Conservation (phyloP, 64 coral and sea anemone species). For the Anthopleura sola region DNA sequence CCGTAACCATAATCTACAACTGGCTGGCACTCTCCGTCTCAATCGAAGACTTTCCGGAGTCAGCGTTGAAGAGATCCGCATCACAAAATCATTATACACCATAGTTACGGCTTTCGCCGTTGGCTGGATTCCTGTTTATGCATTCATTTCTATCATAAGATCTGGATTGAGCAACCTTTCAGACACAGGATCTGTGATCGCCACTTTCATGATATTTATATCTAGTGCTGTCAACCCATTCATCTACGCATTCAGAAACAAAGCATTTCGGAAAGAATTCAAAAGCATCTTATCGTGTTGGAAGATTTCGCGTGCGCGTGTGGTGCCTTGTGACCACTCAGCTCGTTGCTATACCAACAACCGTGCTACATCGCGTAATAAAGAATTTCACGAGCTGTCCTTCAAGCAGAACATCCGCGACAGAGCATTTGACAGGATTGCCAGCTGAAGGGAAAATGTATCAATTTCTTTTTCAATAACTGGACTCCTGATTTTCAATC, state of each 20-base stretch:
- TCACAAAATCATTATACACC: conserved; percentile 29
- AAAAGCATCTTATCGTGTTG: conserved; percentile 3
- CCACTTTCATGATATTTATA: conserved; percentile 24
- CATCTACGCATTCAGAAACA: conserved; percentile 49
- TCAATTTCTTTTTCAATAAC: neutral
- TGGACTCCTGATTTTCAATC: neutral
- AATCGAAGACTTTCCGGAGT: neutral
- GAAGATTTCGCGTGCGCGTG: neutral
- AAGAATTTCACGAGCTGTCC: neutral
- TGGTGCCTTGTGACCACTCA: neutral
- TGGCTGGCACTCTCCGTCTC: neutral
- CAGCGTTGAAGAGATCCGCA: conserved; percentile 36
- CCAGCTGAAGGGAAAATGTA: neutral
- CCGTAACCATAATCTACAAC: conserved; percentile 21
- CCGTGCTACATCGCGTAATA: neutral
- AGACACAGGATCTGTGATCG: conserved; percentile 3
- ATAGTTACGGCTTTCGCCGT: conserved; percentile 28
- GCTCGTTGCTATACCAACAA: neutral
- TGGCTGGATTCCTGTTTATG: conserved; percentile 45
- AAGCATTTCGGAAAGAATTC: conserved; percentile 36
- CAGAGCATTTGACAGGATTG: neutral
- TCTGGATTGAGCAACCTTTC: conserved; percentile 4
- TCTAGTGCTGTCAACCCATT: conserved; percentile 39
- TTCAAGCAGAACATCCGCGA: neutral
- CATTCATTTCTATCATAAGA: conserved; percentile 22